phyloP scores from a whole-genome alignment of 2,888 invertebrate species.

The Exocentrus adspersus region DNA sequence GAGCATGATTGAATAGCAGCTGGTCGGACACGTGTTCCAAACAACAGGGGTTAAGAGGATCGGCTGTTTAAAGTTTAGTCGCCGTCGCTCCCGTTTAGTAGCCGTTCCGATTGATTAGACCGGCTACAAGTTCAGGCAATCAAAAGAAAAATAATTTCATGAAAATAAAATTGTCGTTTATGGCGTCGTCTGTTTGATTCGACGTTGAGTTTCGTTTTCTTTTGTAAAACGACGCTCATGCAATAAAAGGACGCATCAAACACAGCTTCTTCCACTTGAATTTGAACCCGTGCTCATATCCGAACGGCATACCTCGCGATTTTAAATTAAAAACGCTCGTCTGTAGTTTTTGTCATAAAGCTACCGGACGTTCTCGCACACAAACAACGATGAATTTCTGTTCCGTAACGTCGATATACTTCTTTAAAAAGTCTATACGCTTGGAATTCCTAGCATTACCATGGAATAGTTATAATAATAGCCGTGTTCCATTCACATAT shows the following conservation, averaged over 20 bases:
- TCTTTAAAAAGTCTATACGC: no score
- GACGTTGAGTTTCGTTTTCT: not conserved
- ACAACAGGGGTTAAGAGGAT: constrained; percentile 53
- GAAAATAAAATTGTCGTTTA: constrained; percentile 22
- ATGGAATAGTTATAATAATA: not conserved
- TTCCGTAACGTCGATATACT: no score
- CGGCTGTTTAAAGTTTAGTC: constrained; percentile 39
- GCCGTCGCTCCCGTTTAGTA: constrained; percentile 43
- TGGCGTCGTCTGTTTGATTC: constrained; percentile 19
- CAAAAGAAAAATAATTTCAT: constrained; percentile 31
- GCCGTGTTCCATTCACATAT: no score
- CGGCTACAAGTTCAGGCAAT: not conserved
- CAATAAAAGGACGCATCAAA: not conserved
- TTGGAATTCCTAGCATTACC: not conserved
- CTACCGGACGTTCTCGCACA: no score
- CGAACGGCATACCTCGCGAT: not conserved
- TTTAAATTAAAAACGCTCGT: not conserved
- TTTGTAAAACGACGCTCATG: not conserved
- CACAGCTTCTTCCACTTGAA: not conserved
- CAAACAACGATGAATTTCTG: no score
- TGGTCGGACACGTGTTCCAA: constrained; percentile 53
- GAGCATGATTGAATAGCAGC: no score
- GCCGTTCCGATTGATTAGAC: constrained; percentile 45
- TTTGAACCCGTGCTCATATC: no score
- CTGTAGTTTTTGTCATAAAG: not conserved